phyloP scores from a whole-genome alignment of 1,140 invertebrate genomes.

The Aricia agestis region DNA sequence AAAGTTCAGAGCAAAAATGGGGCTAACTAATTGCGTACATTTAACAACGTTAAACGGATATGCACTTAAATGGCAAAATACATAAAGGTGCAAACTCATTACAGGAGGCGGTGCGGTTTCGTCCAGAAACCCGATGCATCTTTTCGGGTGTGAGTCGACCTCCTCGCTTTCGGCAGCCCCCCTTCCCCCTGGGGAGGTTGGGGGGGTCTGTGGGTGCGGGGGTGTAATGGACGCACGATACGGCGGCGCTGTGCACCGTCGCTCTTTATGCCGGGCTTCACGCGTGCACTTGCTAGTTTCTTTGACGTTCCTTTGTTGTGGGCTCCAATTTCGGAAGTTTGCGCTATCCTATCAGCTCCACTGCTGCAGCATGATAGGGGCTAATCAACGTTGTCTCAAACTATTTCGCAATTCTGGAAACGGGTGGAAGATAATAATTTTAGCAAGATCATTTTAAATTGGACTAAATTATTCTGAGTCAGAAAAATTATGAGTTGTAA shows the following conservation, averaged over 20 bases:
- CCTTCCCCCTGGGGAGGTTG: slow-evolving; percentile 21
- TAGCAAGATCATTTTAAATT: not conserved
- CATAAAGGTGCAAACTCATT: slow-evolving; percentile 63
- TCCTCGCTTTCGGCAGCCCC: slow-evolving; percentile 52
- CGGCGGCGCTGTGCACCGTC: slow-evolving; percentile 58
- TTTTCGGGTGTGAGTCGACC: slow-evolving; percentile 62
- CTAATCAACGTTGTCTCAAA: not conserved
- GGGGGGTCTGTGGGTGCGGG: slow-evolving; percentile 27
- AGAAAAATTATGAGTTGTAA: too few relatives aligned
- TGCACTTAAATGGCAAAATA: slow-evolving; percentile 38
- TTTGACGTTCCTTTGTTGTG: slow-evolving; percentile 73
- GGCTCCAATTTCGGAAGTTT: slow-evolving; percentile 68
- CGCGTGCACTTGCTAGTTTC: slow-evolving; percentile 72
- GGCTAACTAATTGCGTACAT: slow-evolving; percentile 25
- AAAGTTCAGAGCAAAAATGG: not conserved
- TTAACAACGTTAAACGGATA: slow-evolving; percentile 36
- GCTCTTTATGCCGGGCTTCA: slow-evolving; percentile 63
- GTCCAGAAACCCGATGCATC: slow-evolving; percentile 69
- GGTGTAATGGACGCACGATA: slow-evolving; percentile 70
- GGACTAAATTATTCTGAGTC: not conserved
- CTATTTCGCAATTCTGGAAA: not conserved
- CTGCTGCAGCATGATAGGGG: slow-evolving; percentile 13
- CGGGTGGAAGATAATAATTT: not conserved
- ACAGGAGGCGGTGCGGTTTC: slow-evolving; percentile 61
- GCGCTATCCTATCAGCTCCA: slow-evolving; percentile 41